Evolutionary conservation across 2,888 invertebrate genomes (phyloP).

Genomic region (Macaria notata): DNA sequence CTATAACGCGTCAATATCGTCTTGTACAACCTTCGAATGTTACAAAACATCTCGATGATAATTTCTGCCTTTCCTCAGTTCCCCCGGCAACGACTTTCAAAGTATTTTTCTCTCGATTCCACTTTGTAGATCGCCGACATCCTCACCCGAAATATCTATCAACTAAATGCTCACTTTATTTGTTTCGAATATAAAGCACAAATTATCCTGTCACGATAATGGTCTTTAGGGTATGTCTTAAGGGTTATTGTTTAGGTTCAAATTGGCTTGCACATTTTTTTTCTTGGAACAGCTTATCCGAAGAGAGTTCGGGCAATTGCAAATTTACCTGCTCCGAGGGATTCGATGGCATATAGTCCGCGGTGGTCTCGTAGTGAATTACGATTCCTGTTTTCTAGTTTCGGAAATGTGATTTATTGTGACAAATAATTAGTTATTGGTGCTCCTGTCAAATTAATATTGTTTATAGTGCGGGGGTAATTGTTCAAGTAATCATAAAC

Average conservation of each 20-base stretch:
- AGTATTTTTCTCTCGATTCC: conserved; percentile 38
- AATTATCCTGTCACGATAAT: conserved; percentile 33
- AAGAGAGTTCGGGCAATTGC: conserved; percentile 56
- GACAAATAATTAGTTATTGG: conserved; percentile 7
- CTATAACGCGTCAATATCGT: conserved; percentile 6
- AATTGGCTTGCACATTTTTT: conserved; percentile 46
- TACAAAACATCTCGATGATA: conserved; percentile 24
- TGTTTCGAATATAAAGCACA: conserved; percentile 41
- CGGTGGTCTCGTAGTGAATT: conserved; percentile 37
- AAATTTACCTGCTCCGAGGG: conserved; percentile 64
- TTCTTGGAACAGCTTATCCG: conserved; percentile 41
- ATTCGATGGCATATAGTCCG: conserved; percentile 48
- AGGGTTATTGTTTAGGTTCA: conserved; percentile 42
- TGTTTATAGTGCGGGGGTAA: conserved; percentile 12
- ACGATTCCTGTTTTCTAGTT: conserved; percentile 40
- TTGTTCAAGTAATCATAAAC: too few relatives aligned
- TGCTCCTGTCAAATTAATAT: conserved; percentile 8
- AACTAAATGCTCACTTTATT: conserved; percentile 47
- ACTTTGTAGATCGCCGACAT: conserved; percentile 57
- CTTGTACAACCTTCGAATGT: conserved; percentile 18
- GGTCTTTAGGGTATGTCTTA: conserved; percentile 26
- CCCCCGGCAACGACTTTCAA: conserved; percentile 41
- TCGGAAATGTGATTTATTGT: conserved; percentile 28
- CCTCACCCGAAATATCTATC: conserved; percentile 36
- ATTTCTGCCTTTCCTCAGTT: conserved; percentile 37